Evolutionary conservation across 37 sponge, comb jelly and placozoan species (phyloP).

Genomic region (Crambe crambe): DNA sequence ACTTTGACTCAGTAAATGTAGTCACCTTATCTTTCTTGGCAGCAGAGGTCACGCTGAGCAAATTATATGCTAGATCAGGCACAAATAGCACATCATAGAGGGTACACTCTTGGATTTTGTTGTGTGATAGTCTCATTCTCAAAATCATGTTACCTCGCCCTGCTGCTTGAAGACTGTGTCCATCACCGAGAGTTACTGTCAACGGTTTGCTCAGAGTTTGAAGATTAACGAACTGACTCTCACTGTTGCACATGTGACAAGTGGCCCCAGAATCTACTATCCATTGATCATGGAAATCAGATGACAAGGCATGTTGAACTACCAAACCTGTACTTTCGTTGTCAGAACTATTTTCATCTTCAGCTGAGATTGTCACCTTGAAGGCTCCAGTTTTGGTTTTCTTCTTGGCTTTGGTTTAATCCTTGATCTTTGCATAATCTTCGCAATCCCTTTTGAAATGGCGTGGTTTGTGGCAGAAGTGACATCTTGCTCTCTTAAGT

Average conservation of each 20-base stretch:
- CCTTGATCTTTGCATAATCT: slow-evolving; percentile 22
- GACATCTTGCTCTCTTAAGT: slow-evolving; percentile 29
- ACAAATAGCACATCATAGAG: slow-evolving; percentile 54
- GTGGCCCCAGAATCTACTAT: slow-evolving; percentile 69
- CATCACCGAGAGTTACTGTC: too few relatives aligned
- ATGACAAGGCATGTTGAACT: slow-evolving; percentile 26
- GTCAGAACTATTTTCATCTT: slow-evolving; percentile 32
- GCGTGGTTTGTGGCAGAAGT: slow-evolving; percentile 22
- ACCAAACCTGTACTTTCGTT: slow-evolving; percentile 29
- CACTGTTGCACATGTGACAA: slow-evolving; percentile 38
- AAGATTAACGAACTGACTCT: slow-evolving; percentile 5
- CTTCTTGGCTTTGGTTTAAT: slow-evolving; percentile 18
- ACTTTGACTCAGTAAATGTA: slow-evolving; percentile 29
- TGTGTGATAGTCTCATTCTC: slow-evolving; percentile 13
- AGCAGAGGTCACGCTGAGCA: slow-evolving; percentile 52
- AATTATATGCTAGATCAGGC: slow-evolving; percentile 45
- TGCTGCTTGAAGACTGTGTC: too few relatives aligned
- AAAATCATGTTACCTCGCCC: too few relatives aligned
- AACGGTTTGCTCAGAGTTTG: neutral
- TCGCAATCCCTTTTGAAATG: too few relatives aligned
- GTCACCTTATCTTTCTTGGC: slow-evolving; percentile 39
- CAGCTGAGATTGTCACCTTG: slow-evolving; percentile 44
- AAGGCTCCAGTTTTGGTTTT: slow-evolving; percentile 40
- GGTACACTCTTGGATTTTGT: slow-evolving; percentile 18
- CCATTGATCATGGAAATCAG: slow-evolving; percentile 17